phyloP scores from a whole-genome alignment of 2,113 vertebrate species.

The human (Homo sapiens) region DNA sequence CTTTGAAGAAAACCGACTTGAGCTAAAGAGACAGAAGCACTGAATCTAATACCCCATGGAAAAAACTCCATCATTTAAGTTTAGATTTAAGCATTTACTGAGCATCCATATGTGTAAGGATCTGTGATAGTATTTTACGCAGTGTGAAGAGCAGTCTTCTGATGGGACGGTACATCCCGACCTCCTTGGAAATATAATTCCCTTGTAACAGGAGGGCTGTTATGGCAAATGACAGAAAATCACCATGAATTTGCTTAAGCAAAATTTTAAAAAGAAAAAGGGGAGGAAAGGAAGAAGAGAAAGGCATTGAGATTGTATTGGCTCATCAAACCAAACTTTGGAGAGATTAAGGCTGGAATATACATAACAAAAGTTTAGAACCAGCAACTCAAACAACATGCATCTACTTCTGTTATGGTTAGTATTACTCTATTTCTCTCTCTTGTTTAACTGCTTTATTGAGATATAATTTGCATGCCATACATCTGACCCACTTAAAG shows the following conservation, averaged over 20 bases:
- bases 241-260: not conserved
- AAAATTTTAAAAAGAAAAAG: not conserved
- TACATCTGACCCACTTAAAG: not conserved
- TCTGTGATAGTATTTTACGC: not conserved
- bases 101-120: not conserved
- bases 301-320: not conserved
- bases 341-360: not conserved
- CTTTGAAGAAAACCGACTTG: not conserved
- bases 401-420: not conserved
- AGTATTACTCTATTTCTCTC: not conserved
- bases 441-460: not conserved
- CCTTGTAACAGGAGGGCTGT: not conserved
- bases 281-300: not conserved
- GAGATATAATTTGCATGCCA: not conserved
- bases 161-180: not conserved
- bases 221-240: not conserved
- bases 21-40: not conserved
- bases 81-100: not conserved
- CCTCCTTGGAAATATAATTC: not conserved
- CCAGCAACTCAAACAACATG: not conserved
- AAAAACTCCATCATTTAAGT: not conserved
- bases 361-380: not conserved
- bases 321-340: not conserved
- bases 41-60: not conserved
- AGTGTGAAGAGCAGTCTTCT: not conserved